A percentile compares a stretch with the other conserved stretches of the same genome.
phyloP scores from a whole-genome alignment of 1,140 invertebrate species.

The Protaetia brevitarsis region DNA sequence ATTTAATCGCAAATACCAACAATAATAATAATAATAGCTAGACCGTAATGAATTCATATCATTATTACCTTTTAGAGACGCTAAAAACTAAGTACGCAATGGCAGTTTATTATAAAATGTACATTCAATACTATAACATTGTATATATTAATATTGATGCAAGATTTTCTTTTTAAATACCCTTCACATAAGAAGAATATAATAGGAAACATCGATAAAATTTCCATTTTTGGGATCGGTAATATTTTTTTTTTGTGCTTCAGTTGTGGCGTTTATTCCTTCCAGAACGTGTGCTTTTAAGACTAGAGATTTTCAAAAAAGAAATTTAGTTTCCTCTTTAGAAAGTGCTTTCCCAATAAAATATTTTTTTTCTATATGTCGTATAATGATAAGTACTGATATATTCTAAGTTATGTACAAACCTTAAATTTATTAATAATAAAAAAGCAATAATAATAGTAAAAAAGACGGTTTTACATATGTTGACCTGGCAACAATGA shows the following conservation, averaged over 20 bases:
- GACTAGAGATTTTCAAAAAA: too few species aligned
- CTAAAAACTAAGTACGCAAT: constrained; percentile 9
- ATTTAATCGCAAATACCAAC: constrained; percentile 2
- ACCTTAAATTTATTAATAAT: neutral
- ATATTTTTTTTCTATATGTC: neutral
- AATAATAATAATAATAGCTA: neutral
- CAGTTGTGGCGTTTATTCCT: too few species aligned
- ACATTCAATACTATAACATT: neutral
- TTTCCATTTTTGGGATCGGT: too few species aligned
- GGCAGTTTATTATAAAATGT: constrained; percentile 10
- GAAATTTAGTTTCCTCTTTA: neutral
- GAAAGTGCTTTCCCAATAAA: neutral
- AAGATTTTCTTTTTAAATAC: neutral
- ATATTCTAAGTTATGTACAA: neutral
- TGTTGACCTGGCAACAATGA: neutral
- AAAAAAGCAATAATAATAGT: neutral
- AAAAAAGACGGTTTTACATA: neutral
- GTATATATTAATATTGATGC: neutral
- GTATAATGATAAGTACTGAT: neutral
- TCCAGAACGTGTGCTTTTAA: too few species aligned
- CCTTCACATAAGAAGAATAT: neutral
- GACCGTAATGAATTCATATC: neutral
- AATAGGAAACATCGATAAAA: neutral
- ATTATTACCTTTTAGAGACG: neutral
- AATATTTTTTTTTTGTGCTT: too few species aligned